Percentiles rank a stretch among this genome's conserved stretches.
These are phyloP conservation scores for Lepidocolaptes lacrymiger DNA, from an alignment of 2,797 vertebrate species.

Conservation along the genomic window DNA sequence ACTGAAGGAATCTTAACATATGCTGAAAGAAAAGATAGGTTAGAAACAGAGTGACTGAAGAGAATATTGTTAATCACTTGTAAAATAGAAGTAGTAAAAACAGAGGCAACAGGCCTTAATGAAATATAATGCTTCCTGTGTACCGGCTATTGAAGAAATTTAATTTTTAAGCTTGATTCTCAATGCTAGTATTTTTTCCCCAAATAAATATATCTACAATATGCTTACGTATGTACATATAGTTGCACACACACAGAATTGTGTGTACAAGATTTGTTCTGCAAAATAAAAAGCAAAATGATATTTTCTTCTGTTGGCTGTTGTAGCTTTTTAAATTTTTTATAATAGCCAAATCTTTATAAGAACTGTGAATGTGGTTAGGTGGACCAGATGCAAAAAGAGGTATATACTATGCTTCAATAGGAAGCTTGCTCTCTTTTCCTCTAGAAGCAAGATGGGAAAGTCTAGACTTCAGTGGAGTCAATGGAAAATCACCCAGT, in stretches of 20 bases:
- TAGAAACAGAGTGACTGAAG: neutral
- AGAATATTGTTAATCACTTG: neutral
- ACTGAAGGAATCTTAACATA: neutral
- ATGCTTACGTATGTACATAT: accelerated
- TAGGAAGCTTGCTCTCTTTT: neutral
- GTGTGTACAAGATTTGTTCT: neutral
- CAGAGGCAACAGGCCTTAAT: neutral
- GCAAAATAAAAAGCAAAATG: neutral
- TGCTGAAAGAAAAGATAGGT: neutral
- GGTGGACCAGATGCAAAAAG: neutral
- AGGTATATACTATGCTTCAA: neutral
- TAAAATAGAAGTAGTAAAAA: neutral
- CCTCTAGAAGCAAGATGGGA: neutral
- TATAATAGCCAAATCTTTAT: neutral
- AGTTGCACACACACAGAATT: neutral
- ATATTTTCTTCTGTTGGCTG: neutral
- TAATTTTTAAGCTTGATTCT: neutral
- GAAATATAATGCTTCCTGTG: neutral
- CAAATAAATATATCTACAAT: neutral
- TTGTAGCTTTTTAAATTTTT: neutral
- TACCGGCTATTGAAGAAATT: neutral
- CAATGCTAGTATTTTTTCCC: neutral
- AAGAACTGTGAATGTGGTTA: neutral
- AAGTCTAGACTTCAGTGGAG: neutral
- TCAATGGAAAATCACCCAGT: neutral